Evolutionary conservation across 1,140 invertebrate species (phyloP).

Genomic region (Caerostris darwini): DNA sequence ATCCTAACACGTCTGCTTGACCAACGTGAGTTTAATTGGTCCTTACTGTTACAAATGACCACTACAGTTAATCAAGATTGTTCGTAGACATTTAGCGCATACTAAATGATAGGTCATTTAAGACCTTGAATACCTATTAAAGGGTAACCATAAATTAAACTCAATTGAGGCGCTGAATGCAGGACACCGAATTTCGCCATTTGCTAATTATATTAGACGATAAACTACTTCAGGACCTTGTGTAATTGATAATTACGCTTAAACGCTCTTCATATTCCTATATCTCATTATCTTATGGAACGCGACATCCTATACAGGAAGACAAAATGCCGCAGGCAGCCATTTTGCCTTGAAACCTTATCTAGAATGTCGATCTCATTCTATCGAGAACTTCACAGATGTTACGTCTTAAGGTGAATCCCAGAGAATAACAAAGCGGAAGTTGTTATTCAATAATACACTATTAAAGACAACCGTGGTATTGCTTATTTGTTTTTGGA

Average conservation of each 20-base stretch:
- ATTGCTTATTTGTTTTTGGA: not conserved
- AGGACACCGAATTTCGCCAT: slow-evolving; percentile 49
- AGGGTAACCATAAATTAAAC: slow-evolving; percentile 65
- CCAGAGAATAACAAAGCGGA: not conserved
- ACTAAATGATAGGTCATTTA: slow-evolving; percentile 67
- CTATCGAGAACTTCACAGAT: not conserved
- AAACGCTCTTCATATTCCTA: slow-evolving; percentile 57
- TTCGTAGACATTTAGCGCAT: slow-evolving; percentile 49
- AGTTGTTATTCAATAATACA: slow-evolving; percentile 9
- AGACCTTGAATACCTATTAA: slow-evolving; percentile 57
- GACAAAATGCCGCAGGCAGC: slow-evolving; percentile 13
- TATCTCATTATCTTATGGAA: slow-evolving; percentile 53
- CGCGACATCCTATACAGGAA: not conserved
- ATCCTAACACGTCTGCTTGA: not conserved
- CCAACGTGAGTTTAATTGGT: not conserved
- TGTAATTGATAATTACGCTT: slow-evolving; percentile 68
- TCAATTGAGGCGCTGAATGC: slow-evolving; percentile 8
- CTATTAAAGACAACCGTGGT: not conserved
- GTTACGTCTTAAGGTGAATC: slow-evolving; percentile 8
- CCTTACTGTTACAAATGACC: slow-evolving; percentile 48
- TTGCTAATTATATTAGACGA: slow-evolving; percentile 63
- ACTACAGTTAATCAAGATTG: slow-evolving; percentile 45
- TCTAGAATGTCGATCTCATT: not conserved
- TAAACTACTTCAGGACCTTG: slow-evolving; percentile 60
- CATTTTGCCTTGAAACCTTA: slow-evolving; percentile 48